Evolutionary conservation across 2,888 invertebrate species (phyloP).

Genomic region (Drosophila affinis): DNA sequence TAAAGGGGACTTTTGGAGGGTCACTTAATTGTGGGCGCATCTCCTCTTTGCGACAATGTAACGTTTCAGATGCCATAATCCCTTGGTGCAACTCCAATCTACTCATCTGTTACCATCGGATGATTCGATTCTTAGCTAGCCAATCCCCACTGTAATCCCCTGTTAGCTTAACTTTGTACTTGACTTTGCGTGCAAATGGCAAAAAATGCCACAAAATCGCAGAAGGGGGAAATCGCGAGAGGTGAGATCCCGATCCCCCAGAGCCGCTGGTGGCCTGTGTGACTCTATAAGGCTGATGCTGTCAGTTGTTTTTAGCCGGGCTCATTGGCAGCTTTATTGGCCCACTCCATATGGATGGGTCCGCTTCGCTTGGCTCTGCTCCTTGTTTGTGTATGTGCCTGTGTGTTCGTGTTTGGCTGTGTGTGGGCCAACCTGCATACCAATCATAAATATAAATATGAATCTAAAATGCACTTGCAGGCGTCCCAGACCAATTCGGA

Average conservation of each 20-base stretch:
- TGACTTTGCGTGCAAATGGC: constrained; percentile 68
- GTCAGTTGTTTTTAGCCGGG: constrained; percentile 70
- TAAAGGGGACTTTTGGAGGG: too few species aligned
- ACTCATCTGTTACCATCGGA: neutral
- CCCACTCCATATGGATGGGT: constrained; percentile 9
- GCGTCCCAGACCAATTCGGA: constrained; percentile 18
- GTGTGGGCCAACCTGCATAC: constrained; percentile 49
- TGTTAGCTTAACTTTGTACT: constrained; percentile 9
- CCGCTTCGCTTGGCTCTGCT: neutral
- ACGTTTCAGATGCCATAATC: too few species aligned
- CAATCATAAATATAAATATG: constrained; percentile 74
- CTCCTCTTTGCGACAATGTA: neutral
- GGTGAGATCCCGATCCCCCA: constrained; percentile 32
- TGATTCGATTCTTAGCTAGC: neutral
- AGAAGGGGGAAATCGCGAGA: constrained; percentile 8
- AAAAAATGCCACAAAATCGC: constrained; percentile 46
- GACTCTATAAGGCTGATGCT: constrained; percentile 74
- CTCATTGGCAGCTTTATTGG: constrained; percentile 77
- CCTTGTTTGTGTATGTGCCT: constrained; percentile 34
- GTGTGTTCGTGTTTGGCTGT: constrained; percentile 43
- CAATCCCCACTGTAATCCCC: constrained; percentile 20
- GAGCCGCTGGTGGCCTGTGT: constrained; percentile 63
- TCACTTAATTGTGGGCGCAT: neutral
- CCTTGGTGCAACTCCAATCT: neutral
- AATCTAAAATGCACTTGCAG: constrained; percentile 67